These are phyloP conservation scores for Diarsia dahlii DNA, from an alignment of 2,888 invertebrate species.

Conservation along the genomic window DNA sequence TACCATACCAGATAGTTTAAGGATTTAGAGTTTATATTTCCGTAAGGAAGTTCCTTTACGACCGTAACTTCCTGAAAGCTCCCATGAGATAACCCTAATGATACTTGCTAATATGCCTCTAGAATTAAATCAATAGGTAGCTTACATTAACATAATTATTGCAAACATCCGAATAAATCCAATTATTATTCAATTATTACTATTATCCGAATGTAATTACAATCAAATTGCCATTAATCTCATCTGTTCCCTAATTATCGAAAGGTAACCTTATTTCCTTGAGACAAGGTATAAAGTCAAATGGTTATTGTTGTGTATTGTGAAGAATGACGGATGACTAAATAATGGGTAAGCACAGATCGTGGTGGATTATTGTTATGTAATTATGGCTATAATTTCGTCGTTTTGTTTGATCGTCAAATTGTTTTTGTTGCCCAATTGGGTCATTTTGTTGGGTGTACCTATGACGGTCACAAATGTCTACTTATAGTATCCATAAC, in stretches of 20 bases:
- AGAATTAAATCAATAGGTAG: constrained; percentile 4
- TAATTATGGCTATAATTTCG: constrained; percentile 62
- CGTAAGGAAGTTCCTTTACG: neutral
- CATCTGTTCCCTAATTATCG: neutral
- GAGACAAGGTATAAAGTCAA: constrained; percentile 24
- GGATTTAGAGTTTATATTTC: neutral
- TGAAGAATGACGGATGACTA: constrained; percentile 61
- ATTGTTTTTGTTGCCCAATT: constrained; percentile 34
- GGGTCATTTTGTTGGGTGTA: neutral
- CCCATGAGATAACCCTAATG: too few relatives aligned
- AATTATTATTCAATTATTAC: constrained; percentile 57
- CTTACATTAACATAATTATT: constrained; percentile 40
- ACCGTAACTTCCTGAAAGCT: neutral
- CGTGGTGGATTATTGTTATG: constrained; percentile 59
- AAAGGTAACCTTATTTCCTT: constrained; percentile 17
- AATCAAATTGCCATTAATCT: constrained; percentile 59
- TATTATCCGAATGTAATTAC: constrained; percentile 48
- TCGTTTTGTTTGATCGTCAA: constrained; percentile 53
- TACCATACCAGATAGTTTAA: too few relatives aligned
- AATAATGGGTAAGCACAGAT: constrained; percentile 61
- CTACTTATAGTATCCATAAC: too few relatives aligned
- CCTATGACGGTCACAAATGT: too few relatives aligned
- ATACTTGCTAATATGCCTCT: neutral
- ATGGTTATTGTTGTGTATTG: constrained; percentile 21
- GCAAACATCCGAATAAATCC: constrained; percentile 37